Conservation (phyloP, 2,113 vertebrate genomes). For the Cheirogaleus medius region DNA sequence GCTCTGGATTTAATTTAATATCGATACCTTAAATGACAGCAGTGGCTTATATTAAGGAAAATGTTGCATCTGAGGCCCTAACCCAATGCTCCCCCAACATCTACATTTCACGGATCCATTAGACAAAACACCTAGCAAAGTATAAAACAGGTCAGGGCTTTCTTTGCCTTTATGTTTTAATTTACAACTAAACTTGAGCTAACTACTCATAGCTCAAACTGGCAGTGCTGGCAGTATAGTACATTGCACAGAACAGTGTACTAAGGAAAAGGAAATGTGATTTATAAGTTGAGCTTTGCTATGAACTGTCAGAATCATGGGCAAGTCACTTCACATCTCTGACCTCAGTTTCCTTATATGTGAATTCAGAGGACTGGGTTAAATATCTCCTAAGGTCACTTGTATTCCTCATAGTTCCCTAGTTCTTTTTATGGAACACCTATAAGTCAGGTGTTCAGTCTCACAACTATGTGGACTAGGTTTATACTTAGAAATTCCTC, state of each 20-base stretch:
- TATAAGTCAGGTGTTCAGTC: background rate
- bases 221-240: background rate
- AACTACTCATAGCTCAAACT: background rate
- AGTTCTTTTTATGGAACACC: background rate
- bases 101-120: background rate
- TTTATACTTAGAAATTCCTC: conserved; percentile 25
- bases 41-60: background rate
- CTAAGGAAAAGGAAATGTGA: background rate
- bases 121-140: background rate
- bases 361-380: background rate
- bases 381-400: background rate
- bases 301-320: background rate
- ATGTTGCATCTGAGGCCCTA: background rate
- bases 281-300: background rate
- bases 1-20: background rate
- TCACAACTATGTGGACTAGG: background rate
- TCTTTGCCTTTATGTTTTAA: background rate
- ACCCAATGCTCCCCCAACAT: background rate
- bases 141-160: background rate
- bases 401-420: background rate
- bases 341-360: conserved; percentile 4
- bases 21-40: background rate
- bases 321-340: background rate
- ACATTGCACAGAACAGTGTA: background rate
- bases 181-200: background rate